Percentiles rank a stretch among this genome's conserved stretches.
Evolutionary conservation across 2,797 vertebrate species (phyloP).

Genomic region (Anomalospiza imberbis): DNA sequence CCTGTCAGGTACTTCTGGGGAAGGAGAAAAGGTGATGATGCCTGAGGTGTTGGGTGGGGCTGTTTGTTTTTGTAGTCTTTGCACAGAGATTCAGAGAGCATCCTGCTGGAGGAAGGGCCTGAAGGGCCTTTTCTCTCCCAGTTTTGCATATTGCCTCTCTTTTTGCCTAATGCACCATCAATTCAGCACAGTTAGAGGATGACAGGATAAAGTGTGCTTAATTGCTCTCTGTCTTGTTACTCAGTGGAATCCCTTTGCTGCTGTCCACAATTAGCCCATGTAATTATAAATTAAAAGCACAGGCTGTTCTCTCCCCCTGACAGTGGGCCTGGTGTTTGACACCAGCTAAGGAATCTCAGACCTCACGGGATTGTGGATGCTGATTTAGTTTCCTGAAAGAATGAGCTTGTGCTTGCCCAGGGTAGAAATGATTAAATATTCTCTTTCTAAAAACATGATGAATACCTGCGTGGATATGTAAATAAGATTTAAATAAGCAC

Average conservation of each 20-base stretch:
- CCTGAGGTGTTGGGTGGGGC: not conserved
- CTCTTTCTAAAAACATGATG: not conserved
- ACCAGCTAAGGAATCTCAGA: not conserved
- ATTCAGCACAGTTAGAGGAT: not conserved
- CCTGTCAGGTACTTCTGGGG: not conserved
- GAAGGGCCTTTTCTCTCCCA: not conserved
- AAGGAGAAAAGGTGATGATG: not conserved
- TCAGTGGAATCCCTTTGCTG: slow-evolving; percentile 31
- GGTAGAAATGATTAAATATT: not conserved
- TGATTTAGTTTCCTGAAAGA: not conserved
- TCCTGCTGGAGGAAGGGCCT: not conserved
- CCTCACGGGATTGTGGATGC: not conserved
- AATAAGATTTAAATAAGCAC: slow-evolving; percentile 27
- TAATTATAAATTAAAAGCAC: slow-evolving; percentile 39
- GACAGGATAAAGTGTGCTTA: not conserved
- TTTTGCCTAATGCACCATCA: not conserved
- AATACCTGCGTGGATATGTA: slow-evolving; percentile 10
- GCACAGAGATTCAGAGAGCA: not conserved
- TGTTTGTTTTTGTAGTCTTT: not conserved
- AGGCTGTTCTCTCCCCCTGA: not conserved
- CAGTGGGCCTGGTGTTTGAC: not conserved
- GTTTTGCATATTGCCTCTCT: not conserved
- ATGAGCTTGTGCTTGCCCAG: not conserved
- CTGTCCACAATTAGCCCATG: slow-evolving; percentile 33
- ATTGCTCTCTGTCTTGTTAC: slow-evolving; percentile 37